A percentile compares a stretch with the other conserved stretches of the same genome.
phyloP scores from a whole-genome alignment of 2,888 invertebrate species.

The Sepioteuthis lessoniana region DNA sequence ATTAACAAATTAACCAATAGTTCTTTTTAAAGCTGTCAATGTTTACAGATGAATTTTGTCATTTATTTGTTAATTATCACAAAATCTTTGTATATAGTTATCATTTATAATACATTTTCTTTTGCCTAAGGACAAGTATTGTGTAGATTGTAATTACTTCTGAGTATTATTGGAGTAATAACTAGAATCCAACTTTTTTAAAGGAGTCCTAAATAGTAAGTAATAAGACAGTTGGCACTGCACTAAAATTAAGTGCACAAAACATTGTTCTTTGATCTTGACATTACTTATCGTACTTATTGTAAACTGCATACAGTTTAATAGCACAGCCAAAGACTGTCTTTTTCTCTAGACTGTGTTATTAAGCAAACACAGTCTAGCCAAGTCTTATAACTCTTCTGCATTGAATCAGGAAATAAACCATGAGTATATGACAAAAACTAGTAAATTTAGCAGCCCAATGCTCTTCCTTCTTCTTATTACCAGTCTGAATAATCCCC shows the following conservation, averaged over 20 bases:
- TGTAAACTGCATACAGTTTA: background rate
- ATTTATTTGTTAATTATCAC: too few relatives aligned
- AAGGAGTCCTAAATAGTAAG: background rate
- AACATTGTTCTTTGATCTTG: background rate
- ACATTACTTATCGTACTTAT: background rate
- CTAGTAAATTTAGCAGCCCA: conserved; percentile 7
- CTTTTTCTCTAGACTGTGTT: background rate
- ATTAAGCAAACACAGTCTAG: background rate
- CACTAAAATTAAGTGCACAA: background rate
- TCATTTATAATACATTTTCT: background rate
- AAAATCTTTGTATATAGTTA: too few relatives aligned
- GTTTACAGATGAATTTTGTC: too few relatives aligned
- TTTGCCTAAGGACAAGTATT: background rate
- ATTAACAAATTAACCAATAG: too few relatives aligned
- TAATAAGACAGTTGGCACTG: background rate
- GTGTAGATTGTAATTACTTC: background rate
- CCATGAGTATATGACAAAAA: background rate
- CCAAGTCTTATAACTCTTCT: background rate
- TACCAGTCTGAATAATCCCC: background rate
- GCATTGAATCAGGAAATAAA: background rate
- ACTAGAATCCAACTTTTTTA: background rate
- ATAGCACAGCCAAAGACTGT: too few relatives aligned
- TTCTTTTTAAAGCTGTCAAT: too few relatives aligned
- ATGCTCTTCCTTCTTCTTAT: background rate
- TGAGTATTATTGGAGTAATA: background rate